Evolutionary conservation across 2,113 vertebrate genomes (phyloP), one percentile per base, ranked within the genome.

Genomic region (Zapus hudsonius): DNA sequence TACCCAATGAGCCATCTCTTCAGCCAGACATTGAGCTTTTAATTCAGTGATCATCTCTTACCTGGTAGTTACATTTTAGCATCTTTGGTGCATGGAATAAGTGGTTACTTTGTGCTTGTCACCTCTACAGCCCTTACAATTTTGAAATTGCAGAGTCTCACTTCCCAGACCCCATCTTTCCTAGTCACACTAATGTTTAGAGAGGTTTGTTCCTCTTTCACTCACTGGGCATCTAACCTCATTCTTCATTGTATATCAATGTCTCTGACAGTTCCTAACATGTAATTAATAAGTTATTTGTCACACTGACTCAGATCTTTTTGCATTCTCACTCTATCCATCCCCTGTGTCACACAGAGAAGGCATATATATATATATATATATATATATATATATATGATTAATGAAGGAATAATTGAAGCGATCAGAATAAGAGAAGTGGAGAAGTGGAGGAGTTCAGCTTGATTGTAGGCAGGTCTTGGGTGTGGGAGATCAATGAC

Each of bases 331-430:
- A 22, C 40, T 91, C n/a, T 74, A 6, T 29, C 19, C 11, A 52
- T 0, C 17, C 36, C 33, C 31, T 81, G 19, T 33, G 31, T 66
- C 76, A 10, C 42, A 42, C 44, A 20, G 15, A 38, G 40, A 92
- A 73, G 20, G 15, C 6, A 57, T 78, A n/a, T 84, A 44, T 81
- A 27, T 82, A 75, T 82, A 47, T 87, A 76, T 52, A 66, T 67
- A 13, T 74, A n/a, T 84, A 44, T 81, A 27, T 82, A 75, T 82
- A 47, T 87, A 76, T 52, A 66, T 67, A 13, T 74, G 29, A 29
- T 25, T 13, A 52, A 67, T 27, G 15, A 44, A 92, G 63, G 27
- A 16, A 27, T 13, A 3, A 42, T 8, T 20, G 25, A 47, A 59
- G n/a, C 22, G 66, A 40, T 23, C 13, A 64, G 42, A 75, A 3